Evolutionary conservation across 2,888 invertebrate genomes (phyloP).

Genomic region (Eupithecia subumbrata): DNA sequence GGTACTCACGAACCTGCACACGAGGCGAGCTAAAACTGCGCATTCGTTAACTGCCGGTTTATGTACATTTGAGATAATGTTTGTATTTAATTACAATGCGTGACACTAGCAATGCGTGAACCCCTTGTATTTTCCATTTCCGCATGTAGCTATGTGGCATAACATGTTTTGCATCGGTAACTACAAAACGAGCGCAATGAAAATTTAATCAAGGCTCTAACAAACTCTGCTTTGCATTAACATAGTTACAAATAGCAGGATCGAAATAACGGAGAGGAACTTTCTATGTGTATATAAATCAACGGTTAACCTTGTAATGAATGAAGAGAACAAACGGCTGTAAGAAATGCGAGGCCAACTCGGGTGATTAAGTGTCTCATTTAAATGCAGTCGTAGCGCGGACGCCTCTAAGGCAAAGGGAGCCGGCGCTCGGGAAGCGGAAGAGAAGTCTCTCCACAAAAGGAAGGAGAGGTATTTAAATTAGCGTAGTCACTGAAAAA

Average conservation of each 20-base stretch:
- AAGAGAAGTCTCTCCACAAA: constrained; percentile 81
- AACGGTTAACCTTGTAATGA: constrained; percentile 66
- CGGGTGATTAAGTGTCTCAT: constrained; percentile 84
- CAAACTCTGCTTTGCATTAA: constrained; percentile 12
- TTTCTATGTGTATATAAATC: constrained; percentile 47
- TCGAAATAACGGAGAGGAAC: constrained; percentile 30
- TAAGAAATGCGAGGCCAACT: constrained; percentile 77
- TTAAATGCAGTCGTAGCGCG: constrained; percentile 82
- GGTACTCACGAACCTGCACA: background rate
- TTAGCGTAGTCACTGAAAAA: constrained; percentile 83
- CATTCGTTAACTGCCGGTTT: constrained; percentile 19
- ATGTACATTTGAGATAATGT: constrained; percentile 32
- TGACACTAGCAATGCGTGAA: constrained; percentile 23
- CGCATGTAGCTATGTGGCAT: constrained; percentile 21
- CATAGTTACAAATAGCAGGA: constrained; percentile 21
- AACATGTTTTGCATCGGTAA: constrained; percentile 23
- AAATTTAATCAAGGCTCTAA: constrained; percentile 25
- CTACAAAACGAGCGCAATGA: constrained; percentile 22
- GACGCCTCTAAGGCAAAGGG: constrained; percentile 81
- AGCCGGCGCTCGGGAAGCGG: constrained; percentile 79
- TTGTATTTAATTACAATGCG: constrained; percentile 33
- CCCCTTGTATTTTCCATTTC: constrained; percentile 23
- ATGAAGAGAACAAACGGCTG: constrained; percentile 78
- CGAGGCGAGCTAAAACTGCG: background rate
- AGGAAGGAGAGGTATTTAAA: constrained; percentile 82